Base-by-base conservation (phyloP, 2,113 vertebrate genomes). In the Otus sunia region DNA sequence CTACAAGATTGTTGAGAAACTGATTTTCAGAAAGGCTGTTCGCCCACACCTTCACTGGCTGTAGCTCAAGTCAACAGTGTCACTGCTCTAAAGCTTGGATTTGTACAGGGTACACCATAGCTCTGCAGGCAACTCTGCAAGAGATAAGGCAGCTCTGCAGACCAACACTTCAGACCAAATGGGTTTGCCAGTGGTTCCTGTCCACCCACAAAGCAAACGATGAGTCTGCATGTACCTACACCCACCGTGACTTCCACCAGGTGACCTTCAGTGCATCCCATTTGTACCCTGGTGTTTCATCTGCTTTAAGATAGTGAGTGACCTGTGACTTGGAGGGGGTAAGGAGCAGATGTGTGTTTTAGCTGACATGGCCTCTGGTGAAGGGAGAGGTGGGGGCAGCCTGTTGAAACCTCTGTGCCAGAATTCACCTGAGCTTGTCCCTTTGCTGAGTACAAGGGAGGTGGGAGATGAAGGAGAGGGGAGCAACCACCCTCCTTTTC, bases 341-440 rank as follows among this genome's bases (percentile, higher is more conserved):
- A 25, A 0, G 2, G n/a, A 58, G 45, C 41, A 58, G 39, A 18
- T 34, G 37, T 25, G 8, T 0, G 0, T 77, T 92, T 49, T 68
- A 45, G 23, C 75, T 75, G n/a, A 55, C 1, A 3, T 9, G 27
- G 18, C 49, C 30, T 90, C n/a, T 72, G 71, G 20, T 62, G 56
- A 68, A 86, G 26, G 27, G 36, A 3, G 11, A 66, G 12, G 23
- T 64, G 41, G 8, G 9, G 13, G 6, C 41, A 88, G 43, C 29
- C 58, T 72, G 10, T 66, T 66, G 67, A 69, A 79, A 73, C 25
- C 27, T 68, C 22, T 27, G 18, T 47, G 37, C 29, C 22, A 59
- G 56, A 84, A 45, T 74, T 91, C 11, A 66, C 63, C 68, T 52
- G 27, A 94, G 32, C 11, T 89, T 84, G 25, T 13, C 39, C 47